phyloP scores from a whole-genome alignment of 2,888 invertebrate species.

The Neoitamus cyanurus region DNA sequence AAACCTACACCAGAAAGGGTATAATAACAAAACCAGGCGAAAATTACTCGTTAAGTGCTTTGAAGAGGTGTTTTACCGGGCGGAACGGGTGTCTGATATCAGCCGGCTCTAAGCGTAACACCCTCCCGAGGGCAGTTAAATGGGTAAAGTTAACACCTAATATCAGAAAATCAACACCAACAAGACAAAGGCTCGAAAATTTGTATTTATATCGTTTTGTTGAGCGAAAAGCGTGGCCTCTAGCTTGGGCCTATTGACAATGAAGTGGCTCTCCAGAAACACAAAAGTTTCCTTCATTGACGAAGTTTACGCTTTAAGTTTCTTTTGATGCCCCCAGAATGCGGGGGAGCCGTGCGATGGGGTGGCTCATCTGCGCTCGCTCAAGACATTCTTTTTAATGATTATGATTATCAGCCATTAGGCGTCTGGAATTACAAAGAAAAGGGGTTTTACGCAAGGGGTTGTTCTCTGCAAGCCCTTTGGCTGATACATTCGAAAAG shows the following conservation, averaged over 20 bases:
- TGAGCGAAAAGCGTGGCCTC: constrained; percentile 40
- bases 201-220: constrained; percentile 50
- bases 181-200: constrained; percentile 48
- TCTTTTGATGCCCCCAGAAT: constrained; percentile 1
- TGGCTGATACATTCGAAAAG: constrained; percentile 6
- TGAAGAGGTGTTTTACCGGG: background rate
- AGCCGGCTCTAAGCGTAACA: background rate
- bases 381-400: constrained; percentile 51
- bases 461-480: background rate
- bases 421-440: constrained; percentile 41
- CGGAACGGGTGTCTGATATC: constrained; percentile 36
- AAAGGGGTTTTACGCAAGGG: constrained; percentile 22
- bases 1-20: constrained; percentile 29
- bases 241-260: constrained; percentile 37
- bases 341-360: background rate
- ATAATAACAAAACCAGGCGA: constrained; percentile 21
- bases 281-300: constrained; percentile 51
- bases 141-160: constrained; percentile 56
- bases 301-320: constrained; percentile 47
- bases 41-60: constrained; percentile 43
- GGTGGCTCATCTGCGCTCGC: constrained; percentile 43
- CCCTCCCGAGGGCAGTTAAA: constrained; percentile 18
- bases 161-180: constrained; percentile 56
- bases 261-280: constrained; percentile 39
- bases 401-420: constrained; percentile 53